These are phyloP conservation scores for Vesta saturnalis DNA, from an alignment of 2,888 invertebrate genomes.

Conservation along the genomic window DNA sequence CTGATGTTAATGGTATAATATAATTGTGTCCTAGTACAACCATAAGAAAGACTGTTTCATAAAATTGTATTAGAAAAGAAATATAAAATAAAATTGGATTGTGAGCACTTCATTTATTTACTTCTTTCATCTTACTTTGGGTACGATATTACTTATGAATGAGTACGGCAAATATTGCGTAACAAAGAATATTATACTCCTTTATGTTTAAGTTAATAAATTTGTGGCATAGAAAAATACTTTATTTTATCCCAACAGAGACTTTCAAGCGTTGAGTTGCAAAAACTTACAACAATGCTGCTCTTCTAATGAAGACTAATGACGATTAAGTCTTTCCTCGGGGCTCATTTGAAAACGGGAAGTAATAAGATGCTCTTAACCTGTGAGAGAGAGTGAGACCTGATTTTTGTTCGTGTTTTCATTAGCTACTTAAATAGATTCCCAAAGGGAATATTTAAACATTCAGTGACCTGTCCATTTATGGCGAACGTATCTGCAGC, in stretches of 20 bases:
- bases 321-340: slow-evolving; percentile 48
- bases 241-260: slow-evolving; percentile 37
- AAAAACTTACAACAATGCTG: slow-evolving; percentile 30
- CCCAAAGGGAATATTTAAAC: slow-evolving; percentile 19
- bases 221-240: slow-evolving; percentile 48
- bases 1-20: too few species aligned
- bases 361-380: slow-evolving; percentile 35
- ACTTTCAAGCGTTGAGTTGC: slow-evolving; percentile 41
- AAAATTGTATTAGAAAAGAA: too few species aligned
- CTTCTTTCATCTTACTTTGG: too few species aligned
- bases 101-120: too few species aligned
- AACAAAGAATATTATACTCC: too few species aligned
- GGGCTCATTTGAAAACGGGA: slow-evolving; percentile 46
- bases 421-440: slow-evolving; percentile 22
- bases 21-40: too few species aligned
- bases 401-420: slow-evolving; percentile 21
- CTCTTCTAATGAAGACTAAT: slow-evolving; percentile 50
- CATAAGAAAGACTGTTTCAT: too few species aligned
- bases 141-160: too few species aligned
- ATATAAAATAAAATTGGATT: too few species aligned
- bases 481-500: too few species aligned
- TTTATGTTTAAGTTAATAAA: slow-evolving; percentile 23
- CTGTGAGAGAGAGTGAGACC: slow-evolving; percentile 20
- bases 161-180: too few species aligned
- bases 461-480: background rate